Evolutionary conservation across 2,888 invertebrate species (phyloP).

Genomic region (Pasiphila rectangulata): DNA sequence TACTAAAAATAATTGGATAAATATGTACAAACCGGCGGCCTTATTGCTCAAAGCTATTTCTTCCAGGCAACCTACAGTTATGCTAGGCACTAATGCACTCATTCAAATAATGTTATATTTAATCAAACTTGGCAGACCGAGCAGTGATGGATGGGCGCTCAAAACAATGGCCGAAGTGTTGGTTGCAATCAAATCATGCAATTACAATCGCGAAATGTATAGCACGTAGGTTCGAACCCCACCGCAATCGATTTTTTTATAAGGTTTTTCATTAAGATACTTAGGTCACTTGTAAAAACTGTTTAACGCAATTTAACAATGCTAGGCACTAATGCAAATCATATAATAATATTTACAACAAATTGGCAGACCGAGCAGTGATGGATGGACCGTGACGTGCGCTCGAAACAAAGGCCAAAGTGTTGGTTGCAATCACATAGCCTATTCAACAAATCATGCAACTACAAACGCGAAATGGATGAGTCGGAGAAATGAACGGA

Average conservation of each 20-base stretch:
- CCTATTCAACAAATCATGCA: slow-evolving; percentile 63
- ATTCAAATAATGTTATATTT: slow-evolving; percentile 14
- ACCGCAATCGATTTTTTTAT: too few relatives aligned
- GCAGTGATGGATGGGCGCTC: slow-evolving; percentile 70
- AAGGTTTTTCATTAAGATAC: too few relatives aligned
- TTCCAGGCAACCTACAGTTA: too few relatives aligned
- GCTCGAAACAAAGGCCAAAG: slow-evolving; percentile 70
- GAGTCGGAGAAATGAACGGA: neutral
- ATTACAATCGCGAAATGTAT: slow-evolving; percentile 31
- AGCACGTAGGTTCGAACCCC: neutral
- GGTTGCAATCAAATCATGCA: slow-evolving; percentile 64
- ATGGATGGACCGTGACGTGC: slow-evolving; percentile 67
- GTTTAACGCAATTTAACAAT: too few relatives aligned
- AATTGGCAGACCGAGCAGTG: slow-evolving; percentile 58
- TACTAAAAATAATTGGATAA: too few relatives aligned
- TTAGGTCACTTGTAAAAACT: too few relatives aligned
- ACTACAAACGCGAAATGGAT: slow-evolving; percentile 31
- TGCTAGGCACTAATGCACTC: neutral
- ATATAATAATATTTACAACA: slow-evolving; percentile 25
- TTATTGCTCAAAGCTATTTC: too few relatives aligned
- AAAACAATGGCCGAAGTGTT: slow-evolving; percentile 73
- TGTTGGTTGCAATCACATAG: slow-evolving; percentile 71
- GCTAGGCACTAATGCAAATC: slow-evolving; percentile 1
- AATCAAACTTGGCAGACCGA: slow-evolving; percentile 47
- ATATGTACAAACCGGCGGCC: too few relatives aligned